Evolutionary conservation across 2,113 vertebrate genomes (phyloP).

Genomic region (Salminus brasiliensis): DNA sequence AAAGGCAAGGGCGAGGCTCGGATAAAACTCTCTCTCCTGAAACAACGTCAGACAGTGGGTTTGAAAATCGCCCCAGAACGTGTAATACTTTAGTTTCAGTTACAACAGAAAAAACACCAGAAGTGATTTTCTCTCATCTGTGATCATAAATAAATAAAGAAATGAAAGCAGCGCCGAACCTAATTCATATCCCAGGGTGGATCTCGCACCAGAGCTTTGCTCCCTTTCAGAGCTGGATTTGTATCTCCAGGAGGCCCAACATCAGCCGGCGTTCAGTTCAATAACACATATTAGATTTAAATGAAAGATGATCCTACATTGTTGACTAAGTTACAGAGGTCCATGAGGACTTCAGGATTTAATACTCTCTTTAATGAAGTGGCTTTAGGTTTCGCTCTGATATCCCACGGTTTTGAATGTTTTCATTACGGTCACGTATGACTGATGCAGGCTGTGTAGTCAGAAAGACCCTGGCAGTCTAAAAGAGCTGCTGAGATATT

Average conservation of each 20-base stretch:
- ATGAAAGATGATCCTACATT: conserved; percentile 32
- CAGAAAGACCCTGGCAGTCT: too few species aligned
- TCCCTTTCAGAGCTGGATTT: conserved; percentile 9
- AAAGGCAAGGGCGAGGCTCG: background rate
- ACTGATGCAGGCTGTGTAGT: background rate
- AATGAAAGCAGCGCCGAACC: background rate
- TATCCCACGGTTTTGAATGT: background rate
- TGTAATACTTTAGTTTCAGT: background rate
- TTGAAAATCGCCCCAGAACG: background rate
- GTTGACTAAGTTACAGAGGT: conserved; percentile 8
- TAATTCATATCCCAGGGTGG: conserved; percentile 12
- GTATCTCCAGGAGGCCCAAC: conserved; percentile 32
- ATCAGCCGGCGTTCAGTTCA: conserved; percentile 19
- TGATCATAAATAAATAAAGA: background rate
- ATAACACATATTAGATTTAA: conserved; percentile 38
- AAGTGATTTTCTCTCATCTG: background rate
- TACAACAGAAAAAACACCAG: background rate
- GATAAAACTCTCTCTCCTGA: too few species aligned
- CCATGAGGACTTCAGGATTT: background rate
- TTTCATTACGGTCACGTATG: background rate
- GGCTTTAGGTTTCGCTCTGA: background rate
- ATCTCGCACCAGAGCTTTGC: conserved; percentile 4
- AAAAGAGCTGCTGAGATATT: too few species aligned
- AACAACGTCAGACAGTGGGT: background rate
- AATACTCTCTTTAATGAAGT: conserved; percentile 34